Evolutionary conservation across 1,140 invertebrate genomes (phyloP), one percentile per base, ranked within the genome.

Genomic region (Dinoponera quadriceps): DNA sequence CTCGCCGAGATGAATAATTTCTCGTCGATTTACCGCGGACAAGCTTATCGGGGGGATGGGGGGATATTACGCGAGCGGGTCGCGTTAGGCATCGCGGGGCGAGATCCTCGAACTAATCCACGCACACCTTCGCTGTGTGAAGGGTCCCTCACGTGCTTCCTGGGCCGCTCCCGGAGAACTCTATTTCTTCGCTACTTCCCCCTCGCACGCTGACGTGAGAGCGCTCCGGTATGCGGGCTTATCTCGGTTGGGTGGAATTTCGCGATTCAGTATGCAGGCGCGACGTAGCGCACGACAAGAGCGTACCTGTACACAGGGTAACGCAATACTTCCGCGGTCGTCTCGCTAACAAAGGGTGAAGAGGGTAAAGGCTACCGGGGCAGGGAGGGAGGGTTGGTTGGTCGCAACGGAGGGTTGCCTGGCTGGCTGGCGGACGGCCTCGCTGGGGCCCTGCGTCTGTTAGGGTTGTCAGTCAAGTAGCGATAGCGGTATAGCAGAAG

Each of bases 391-490:
- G 65, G 38, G 27, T 22, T 25, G 25, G 27, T 11, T 20, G 22
- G n/a, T 9, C 18, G 33, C 9, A 20, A 16, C 9, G 22, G 14
- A 18, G 38, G 27, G 22, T 9, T 33, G 65, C 62, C 51, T 48
- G 55, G 49, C 25, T 65, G 71, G 29, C 72, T 84, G 68, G 44
- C 60, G 55, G 49, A 84, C 66, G 48, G 27, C 54, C 49, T 75
- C 51, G 57, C 22, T 55, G 65, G 74, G 65, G 55, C 49, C 66
- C 57, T 55, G 33, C 72, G 49, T 88, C 83, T 86, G 85, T 90
- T 87, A 89, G 83, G 86, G 80, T 91, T 91, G 90, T 89, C 89
- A 91, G 86, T 92, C 86, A 91, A 90, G 85, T 62, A 22, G 69
- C 84, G 83, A 88, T 90, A 90, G 82, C 80, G 68, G 82, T 62